A percentile compares a stretch with the other conserved stretches of the same genome.
phyloP scores from a whole-genome alignment of 2,797 vertebrate genomes.

The Arctocebus calabarensis region DNA sequence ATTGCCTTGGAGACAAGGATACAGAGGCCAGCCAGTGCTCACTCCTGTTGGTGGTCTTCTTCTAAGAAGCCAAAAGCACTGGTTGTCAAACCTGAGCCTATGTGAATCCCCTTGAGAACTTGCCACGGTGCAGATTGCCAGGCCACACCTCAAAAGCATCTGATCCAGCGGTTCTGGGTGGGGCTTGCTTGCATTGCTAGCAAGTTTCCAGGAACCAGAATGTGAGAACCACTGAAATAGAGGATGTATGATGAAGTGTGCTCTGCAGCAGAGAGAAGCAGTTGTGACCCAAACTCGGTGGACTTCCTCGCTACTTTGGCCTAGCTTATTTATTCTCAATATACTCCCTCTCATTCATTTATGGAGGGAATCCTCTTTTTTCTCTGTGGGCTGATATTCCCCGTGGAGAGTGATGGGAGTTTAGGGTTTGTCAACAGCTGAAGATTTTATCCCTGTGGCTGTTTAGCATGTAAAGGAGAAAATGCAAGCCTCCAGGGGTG shows the following conservation, averaged over 20 bases:
- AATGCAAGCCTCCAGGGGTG: constrained; percentile 88
- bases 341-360: not conserved
- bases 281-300: not conserved
- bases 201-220: not conserved
- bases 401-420: not conserved
- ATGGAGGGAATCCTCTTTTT: not conserved
- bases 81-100: not conserved
- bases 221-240: not conserved
- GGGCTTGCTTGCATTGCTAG: not conserved
- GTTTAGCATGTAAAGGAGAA: constrained; percentile 20
- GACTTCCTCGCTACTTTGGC: not conserved
- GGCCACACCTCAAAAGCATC: not conserved
- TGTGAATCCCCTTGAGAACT: not conserved
- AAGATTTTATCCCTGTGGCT: not conserved
- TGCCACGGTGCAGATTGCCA: not conserved
- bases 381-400: not conserved
- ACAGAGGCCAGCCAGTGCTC: not conserved
- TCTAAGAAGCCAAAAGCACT: not conserved
- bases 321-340: not conserved
- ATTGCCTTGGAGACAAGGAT: not conserved
- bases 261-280: not conserved
- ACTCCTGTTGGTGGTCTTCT: not conserved
- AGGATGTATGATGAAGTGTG: not conserved
- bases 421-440: not conserved
- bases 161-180: not conserved